Base-by-base conservation (phyloP, 2,797 vertebrate genomes). In the Microcaecilia unicolor region DNA sequence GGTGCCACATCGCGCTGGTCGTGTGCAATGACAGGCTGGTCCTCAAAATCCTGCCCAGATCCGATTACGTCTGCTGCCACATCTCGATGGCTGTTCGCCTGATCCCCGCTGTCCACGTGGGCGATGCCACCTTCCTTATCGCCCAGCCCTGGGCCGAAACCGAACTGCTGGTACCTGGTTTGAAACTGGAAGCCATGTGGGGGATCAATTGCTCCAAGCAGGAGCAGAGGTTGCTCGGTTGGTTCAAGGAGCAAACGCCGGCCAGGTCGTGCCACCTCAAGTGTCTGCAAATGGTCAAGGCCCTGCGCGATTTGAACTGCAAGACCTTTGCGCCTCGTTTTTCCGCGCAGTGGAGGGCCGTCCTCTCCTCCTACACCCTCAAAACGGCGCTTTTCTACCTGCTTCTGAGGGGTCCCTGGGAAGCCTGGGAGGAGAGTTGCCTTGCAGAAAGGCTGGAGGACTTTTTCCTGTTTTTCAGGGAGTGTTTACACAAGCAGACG, bases 21-120 rank as follows among this genome's bases (percentile, higher is more conserved):
- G 64, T 75, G 0, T 59, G 37, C 2, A 62, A 79, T 13, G 76
- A 86, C 2, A 76, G 64, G 0, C 81, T 87, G 9, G 68, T 72
- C 7, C 74, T 92, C 21, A 83, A 71, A 41, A 76, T 92, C 48
- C 40, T 76, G 12, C 87, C 88, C 1, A 74, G 84, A 51, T 86
- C 84, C 0, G 89, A 92, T 57, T 89, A 90, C 4, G 84, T 90
- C 17, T 91, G 89, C 73, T 91, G 89, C 50, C 86, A 89, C 58
- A 85, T 91, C 27, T 86, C 88, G 37, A 84, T 90, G 85, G 82
- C 83, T 0, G 80, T 91, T 27, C 79, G 85, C 9, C 82, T 90
- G 41, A 80, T 87, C 53, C 89, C 88, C 0, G 87, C 86, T 13
- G 50, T 92, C 15, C 83, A 85, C 0, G 37, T 90, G 1, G 83